Evolutionary conservation across 1,140 invertebrate genomes (phyloP), one percentile per base, ranked within the genome.

Genomic region (Paramacrobiotus metropolitanus): DNA sequence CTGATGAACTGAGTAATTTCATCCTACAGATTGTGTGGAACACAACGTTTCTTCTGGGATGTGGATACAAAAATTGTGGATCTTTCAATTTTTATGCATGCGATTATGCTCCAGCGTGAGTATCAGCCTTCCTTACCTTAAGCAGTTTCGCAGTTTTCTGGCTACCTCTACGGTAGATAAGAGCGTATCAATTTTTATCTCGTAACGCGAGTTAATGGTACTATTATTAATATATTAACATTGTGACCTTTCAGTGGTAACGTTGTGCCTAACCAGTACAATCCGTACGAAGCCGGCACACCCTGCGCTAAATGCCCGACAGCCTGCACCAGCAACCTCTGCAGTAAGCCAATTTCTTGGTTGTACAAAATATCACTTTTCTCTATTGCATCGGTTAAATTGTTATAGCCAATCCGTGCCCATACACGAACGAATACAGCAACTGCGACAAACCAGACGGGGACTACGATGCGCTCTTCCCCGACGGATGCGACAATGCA

Each of bases 1-100:
- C n/a, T n/a, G n/a, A n/a, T n/a, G n/a, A n/a, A n/a, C n/a, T n/a
- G n/a, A n/a, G n/a, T n/a, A n/a, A n/a, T n/a, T n/a, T n/a, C n/a
- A n/a, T n/a, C n/a, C n/a, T n/a, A n/a, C n/a, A n/a, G n/a, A 28
- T 68, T 21, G 62, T 63, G 18, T 67, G 66, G 66, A 63, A 62
- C 3, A 21, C 21, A 15, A 65, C 66, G 2, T 60, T 44, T 18
- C 45, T 31, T 34, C 59, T 67, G 9, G 66, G 66, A 0, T 67
- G 66, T 31, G 66, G 67, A n/a, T 44, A 59, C 29, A 44, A 60
- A 20, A 31, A 30, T 15, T 68, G 31, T 45, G 18, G 60, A 21
- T n/a, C 31, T 40, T 40, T 40, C 34, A 40, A 40, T n/a, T 40
- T 40, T 40, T 9, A 9, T 9, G 34, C n/a, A n/a, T 40, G 34